These are phyloP conservation scores for Drosophila pachea DNA, from an alignment of 1,140 invertebrate species.

Conservation along the genomic window DNA sequence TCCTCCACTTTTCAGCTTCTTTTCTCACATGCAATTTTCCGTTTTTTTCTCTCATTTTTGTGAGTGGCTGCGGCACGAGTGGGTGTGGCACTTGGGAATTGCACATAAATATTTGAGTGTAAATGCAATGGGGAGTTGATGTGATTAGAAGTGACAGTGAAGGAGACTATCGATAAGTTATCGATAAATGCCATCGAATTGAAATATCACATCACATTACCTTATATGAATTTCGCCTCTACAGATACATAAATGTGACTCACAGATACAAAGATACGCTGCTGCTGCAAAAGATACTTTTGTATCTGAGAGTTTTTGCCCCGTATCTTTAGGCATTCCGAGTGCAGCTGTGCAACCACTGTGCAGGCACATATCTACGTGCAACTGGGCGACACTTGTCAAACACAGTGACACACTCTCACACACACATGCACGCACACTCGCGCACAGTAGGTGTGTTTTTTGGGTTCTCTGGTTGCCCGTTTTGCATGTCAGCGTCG, in stretches of 20 bases:
- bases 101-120: conserved; percentile 10
- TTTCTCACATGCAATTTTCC: background rate
- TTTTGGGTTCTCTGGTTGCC: conserved; percentile 38
- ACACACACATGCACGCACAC: conserved; percentile 4
- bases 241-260: too few relatives aligned
- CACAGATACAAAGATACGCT: background rate
- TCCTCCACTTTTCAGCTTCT: conserved; percentile 2
- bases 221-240: too few relatives aligned
- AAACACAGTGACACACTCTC: conserved; percentile 26
- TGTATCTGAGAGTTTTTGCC: background rate
- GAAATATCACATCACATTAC: too few relatives aligned
- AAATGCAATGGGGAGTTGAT: background rate
- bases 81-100: conserved; percentile 30
- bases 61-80: conserved; percentile 8
- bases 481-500: conserved; percentile 37
- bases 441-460: conserved; percentile 58
- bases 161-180: background rate
- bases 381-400: conserved; percentile 58
- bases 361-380: conserved; percentile 19
- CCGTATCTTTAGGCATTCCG: background rate
- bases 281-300: conserved; percentile 4
- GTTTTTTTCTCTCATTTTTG: background rate
- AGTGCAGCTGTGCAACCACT: conserved; percentile 11
- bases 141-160: background rate
- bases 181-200: background rate